These are phyloP conservation scores for Lamprologus callipterus DNA, from an alignment of 2,113 vertebrate species.

Conservation along the genomic window DNA sequence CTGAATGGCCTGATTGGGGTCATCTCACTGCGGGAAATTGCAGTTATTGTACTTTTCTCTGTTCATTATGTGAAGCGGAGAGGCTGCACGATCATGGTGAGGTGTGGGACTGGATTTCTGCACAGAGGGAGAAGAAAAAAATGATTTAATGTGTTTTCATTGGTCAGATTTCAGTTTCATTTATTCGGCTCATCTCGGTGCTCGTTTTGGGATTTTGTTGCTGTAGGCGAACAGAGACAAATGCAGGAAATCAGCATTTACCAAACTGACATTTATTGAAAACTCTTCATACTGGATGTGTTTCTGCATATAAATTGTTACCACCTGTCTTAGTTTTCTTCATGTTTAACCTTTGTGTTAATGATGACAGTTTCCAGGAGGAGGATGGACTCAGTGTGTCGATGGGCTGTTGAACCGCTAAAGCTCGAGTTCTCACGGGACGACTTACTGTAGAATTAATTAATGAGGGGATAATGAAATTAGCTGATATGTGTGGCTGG, in stretches of 20 bases:
- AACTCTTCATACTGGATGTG: background rate
- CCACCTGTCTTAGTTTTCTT: background rate
- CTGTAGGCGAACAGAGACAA: background rate
- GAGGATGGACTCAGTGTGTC: background rate
- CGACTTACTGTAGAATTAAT: background rate
- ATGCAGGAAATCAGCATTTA: background rate
- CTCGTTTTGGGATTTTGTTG: background rate
- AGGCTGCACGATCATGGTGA: background rate
- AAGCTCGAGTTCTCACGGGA: background rate
- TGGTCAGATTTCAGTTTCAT: background rate
- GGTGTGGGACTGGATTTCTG: background rate
- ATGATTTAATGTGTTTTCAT: background rate
- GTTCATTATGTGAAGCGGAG: background rate
- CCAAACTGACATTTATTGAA: background rate
- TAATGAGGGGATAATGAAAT: background rate
- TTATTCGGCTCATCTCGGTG: background rate
- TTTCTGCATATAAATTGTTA: background rate
- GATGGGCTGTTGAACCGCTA: background rate
- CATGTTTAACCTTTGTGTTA: background rate
- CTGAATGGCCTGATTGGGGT: conserved; percentile 36
- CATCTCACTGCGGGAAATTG: conserved; percentile 21
- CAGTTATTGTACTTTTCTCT: conserved; percentile 15
- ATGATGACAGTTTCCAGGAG: background rate
- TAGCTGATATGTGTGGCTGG: background rate
- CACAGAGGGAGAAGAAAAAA: background rate